These are phyloP conservation scores for Onychomys torridus DNA, from an alignment of 2,797 vertebrate species.

Conservation along the genomic window DNA sequence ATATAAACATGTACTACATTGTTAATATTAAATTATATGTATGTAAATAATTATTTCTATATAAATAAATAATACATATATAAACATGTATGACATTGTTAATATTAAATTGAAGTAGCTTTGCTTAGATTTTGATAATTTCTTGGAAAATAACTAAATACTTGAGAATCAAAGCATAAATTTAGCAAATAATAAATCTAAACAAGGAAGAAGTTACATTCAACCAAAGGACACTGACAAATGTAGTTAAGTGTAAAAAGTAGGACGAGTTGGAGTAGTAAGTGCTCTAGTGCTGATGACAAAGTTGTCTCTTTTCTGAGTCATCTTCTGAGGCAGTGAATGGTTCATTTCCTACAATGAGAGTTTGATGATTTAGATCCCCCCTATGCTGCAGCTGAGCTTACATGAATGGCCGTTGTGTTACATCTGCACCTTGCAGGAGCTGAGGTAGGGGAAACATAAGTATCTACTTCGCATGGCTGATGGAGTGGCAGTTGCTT, in stretches of 20 bases:
- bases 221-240: neutral
- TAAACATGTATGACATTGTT: neutral
- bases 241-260: neutral
- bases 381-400: neutral
- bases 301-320: neutral
- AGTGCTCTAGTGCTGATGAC: fast-evolving
- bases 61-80: neutral
- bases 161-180: neutral
- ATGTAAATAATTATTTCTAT: neutral
- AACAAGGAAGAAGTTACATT: neutral
- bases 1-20: neutral
- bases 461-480: neutral
- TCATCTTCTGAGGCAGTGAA: neutral
- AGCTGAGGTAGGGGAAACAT: neutral
- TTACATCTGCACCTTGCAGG: neutral
- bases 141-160: neutral
- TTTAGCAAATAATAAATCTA: neutral
- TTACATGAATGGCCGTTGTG: neutral
- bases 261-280: neutral
- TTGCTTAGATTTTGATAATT: neutral
- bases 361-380: neutral
- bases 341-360: neutral
- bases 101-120: neutral
- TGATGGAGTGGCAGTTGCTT: neutral
- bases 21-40: neutral